A percentile compares a stretch with the other conserved stretches of the same genome.
These are phyloP conservation scores for Heliconius congener DNA, from an alignment of 1,140 invertebrate species.

Conservation along the genomic window DNA sequence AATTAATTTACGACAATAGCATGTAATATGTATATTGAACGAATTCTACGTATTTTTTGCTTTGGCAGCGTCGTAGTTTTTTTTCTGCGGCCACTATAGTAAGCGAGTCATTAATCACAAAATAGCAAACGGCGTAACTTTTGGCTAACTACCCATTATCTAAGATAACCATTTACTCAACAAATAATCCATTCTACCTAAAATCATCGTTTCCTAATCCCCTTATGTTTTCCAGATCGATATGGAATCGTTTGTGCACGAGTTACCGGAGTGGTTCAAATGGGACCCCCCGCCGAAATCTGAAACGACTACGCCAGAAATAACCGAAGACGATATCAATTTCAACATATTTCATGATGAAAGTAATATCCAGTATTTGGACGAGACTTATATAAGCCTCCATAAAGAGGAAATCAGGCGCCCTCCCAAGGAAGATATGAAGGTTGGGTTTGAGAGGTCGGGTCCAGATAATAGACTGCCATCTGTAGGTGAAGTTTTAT, in stretches of 20 bases:
- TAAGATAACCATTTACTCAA: constrained; percentile 42
- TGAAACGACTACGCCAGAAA: constrained; percentile 66
- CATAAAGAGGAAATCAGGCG: constrained; percentile 75
- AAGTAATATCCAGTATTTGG: constrained; percentile 71
- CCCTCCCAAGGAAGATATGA: constrained; percentile 64
- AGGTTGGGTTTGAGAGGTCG: constrained; percentile 67
- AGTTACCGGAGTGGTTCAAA: constrained; percentile 71
- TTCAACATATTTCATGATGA: constrained; percentile 74
- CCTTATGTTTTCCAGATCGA: constrained; percentile 58
- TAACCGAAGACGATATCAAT: constrained; percentile 60
- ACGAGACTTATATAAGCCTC: constrained; percentile 72
- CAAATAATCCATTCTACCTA: constrained; percentile 21
- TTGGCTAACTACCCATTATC: constrained; percentile 48
- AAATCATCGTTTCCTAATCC: constrained; percentile 20
- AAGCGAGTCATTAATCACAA: constrained; percentile 72
- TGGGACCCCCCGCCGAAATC: constrained; percentile 70
- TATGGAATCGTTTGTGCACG: constrained; percentile 60
- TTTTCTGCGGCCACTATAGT: constrained; percentile 46
- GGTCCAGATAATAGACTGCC: constrained; percentile 70
- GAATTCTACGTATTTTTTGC: constrained; percentile 32
- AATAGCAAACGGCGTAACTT: constrained; percentile 63
- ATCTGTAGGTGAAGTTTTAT: constrained; percentile 76
- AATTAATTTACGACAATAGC: too few relatives aligned
- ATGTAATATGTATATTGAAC: not conserved
- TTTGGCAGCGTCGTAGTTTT: constrained; percentile 66